These are phyloP conservation scores for Panagrolaimus sp. DNA, from an alignment of 1,140 invertebrate species.

Conservation along the genomic window DNA sequence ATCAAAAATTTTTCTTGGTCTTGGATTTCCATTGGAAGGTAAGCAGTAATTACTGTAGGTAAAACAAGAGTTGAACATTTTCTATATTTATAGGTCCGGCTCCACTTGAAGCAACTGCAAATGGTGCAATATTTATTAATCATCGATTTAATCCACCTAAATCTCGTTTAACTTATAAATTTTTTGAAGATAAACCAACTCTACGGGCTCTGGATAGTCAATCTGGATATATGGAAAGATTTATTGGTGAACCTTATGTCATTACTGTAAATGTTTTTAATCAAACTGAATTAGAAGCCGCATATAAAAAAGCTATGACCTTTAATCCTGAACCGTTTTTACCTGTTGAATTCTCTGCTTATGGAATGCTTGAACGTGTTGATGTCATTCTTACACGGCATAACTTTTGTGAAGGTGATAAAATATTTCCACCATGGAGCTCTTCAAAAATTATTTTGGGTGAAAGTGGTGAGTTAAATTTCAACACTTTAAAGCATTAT, in stretches of 20 bases:
- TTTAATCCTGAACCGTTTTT: conserved; percentile 27
- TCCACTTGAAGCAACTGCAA: conserved; percentile 61
- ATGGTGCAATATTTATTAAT: conserved; percentile 61
- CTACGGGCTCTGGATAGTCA: conserved; percentile 60
- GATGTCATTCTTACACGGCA: conserved; percentile 59
- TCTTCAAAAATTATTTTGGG: conserved; percentile 43
- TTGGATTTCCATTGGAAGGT: conserved; percentile 61
- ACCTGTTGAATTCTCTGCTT: conserved; percentile 60
- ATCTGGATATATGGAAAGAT: conserved; percentile 61
- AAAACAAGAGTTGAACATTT: no score
- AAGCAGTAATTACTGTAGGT: no score
- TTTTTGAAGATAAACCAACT: conserved; percentile 61
- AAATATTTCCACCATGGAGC: conserved; percentile 58
- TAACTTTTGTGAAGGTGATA: conserved; percentile 57
- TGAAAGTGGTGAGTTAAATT: conserved; percentile 42
- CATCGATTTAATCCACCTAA: conserved; percentile 60
- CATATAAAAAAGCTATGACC: conserved; percentile 52
- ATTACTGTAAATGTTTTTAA: conserved; percentile 60
- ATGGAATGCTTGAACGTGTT: conserved; percentile 61
- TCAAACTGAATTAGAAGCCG: conserved; percentile 43
- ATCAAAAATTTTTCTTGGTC: conserved; percentile 59
- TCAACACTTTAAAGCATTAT: no score
- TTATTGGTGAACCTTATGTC: conserved; percentile 60
- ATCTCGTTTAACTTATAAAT: conserved; percentile 58
- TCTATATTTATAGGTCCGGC: conserved; percentile 56